Percentiles rank a stretch among this genome's conserved stretches.
Conservation (phyloP, 2,888 invertebrate genomes). For the Acanthosepion lycidas region DNA sequence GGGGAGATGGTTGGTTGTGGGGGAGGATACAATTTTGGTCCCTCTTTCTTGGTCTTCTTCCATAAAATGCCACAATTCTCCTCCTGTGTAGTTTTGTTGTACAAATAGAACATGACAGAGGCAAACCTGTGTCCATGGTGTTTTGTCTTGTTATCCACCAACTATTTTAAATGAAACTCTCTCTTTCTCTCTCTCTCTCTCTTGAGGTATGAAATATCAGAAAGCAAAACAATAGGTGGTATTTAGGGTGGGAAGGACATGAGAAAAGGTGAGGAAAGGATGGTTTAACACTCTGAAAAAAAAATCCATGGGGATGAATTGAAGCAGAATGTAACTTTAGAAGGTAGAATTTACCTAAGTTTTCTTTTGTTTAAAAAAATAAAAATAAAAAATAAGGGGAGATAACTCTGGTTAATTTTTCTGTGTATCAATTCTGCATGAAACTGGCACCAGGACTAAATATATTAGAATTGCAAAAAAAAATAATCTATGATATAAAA, state of each 20-base stretch:
- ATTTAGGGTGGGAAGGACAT: not conserved
- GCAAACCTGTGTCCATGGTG: not conserved
- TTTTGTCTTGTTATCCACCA: no score
- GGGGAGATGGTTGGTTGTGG: not conserved
- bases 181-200: not conserved
- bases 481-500: no score
- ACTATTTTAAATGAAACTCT: not conserved
- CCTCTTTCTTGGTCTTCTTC: not conserved
- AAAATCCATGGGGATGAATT: not conserved
- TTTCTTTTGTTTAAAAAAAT: not conserved
- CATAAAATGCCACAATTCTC: not conserved
- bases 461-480: no score
- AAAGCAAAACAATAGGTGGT: not conserved
- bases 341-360: not conserved
- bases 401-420: not conserved
- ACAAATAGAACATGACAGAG: not conserved
- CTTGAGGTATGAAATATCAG: not conserved
- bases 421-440: not conserved
- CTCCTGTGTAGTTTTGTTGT: not conserved
- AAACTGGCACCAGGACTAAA: not conserved
- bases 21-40: not conserved
- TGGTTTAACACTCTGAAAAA: not conserved
- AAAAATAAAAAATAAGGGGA: not conserved
- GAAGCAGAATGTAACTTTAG: not conserved
- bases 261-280: no score